Percentiles rank a stretch among this genome's conserved stretches.
phyloP scores from a whole-genome alignment of 2,888 invertebrate genomes.

The Thecocarcelia acutangulata region DNA sequence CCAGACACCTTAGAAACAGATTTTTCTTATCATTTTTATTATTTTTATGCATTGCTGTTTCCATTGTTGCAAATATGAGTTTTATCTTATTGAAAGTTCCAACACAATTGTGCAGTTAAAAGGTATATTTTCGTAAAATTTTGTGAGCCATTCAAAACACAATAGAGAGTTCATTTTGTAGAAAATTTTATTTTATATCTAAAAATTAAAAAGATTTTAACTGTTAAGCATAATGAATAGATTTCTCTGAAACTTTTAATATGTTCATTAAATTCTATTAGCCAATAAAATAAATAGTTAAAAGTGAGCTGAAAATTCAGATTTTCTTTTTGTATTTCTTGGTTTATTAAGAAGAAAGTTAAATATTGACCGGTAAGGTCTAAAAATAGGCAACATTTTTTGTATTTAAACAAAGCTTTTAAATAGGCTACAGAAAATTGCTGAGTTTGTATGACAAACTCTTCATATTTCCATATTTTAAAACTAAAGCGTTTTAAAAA shows the following conservation, averaged over 20 bases:
- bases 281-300: neutral
- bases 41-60: neutral
- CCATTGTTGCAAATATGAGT: constrained; percentile 4
- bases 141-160: neutral
- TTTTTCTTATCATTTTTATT: constrained; percentile 29
- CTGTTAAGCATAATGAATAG: too few relatives aligned
- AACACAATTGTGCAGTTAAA: constrained; percentile 3
- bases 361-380: neutral
- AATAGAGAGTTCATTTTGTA: too few relatives aligned
- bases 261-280: constrained; percentile 1
- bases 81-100: neutral
- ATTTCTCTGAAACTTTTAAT: neutral
- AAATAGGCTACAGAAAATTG: too few relatives aligned
- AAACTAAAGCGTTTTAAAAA: too few relatives aligned
- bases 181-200: neutral
- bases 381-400: neutral
- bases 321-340: too few relatives aligned
- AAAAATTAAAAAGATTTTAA: neutral
- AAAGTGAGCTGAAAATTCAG: too few relatives aligned
- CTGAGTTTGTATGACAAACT: too few relatives aligned
- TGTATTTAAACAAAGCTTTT: too few relatives aligned
- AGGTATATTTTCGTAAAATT: neutral
- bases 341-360: neutral
- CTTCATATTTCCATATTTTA: too few relatives aligned
- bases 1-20: constrained; percentile 28